Conservation (phyloP, 2,888 invertebrate genomes). For the Amphipyra berbera region DNA sequence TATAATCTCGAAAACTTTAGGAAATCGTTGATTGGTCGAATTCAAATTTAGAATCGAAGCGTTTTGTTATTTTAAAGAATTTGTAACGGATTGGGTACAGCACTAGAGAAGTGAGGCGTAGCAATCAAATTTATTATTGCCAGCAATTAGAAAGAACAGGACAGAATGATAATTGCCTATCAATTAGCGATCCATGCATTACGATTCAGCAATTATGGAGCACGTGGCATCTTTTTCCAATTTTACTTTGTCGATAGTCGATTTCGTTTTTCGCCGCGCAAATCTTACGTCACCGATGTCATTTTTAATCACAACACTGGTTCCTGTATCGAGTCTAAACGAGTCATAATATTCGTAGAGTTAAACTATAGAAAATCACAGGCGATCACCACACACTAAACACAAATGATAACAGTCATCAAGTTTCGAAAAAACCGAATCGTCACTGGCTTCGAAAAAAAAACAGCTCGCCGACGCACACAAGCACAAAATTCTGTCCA, state of each 20-base stretch:
- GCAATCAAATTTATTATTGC: slow-evolving; percentile 74
- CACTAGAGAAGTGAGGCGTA: slow-evolving; percentile 60
- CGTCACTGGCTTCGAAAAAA: slow-evolving; percentile 83
- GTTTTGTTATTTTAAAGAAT: slow-evolving; percentile 50
- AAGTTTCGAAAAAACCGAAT: slow-evolving; percentile 84
- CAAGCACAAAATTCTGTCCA: slow-evolving; percentile 88
- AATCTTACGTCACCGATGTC: slow-evolving; percentile 84
- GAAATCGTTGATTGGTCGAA: slow-evolving; percentile 44
- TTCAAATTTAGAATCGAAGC: slow-evolving; percentile 49
- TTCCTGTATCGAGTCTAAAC: slow-evolving; percentile 58
- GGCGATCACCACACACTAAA: slow-evolving; percentile 81
- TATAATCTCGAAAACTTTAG: slow-evolving; percentile 28
- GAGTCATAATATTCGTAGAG: slow-evolving; percentile 53
- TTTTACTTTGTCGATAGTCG: slow-evolving; percentile 61
- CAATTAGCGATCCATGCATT: slow-evolving; percentile 81
- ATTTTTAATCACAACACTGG: slow-evolving; percentile 76
- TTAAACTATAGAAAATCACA: slow-evolving; percentile 71
- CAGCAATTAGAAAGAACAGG: slow-evolving; percentile 80
- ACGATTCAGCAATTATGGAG: slow-evolving; percentile 78
- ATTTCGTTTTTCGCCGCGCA: slow-evolving; percentile 57
- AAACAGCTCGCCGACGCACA: slow-evolving; percentile 81
- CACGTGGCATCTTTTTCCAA: slow-evolving; percentile 84
- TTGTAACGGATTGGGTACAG: slow-evolving; percentile 57
- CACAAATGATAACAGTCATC: slow-evolving; percentile 87
- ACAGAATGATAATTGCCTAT: slow-evolving; percentile 80